These are phyloP conservation scores for Pissodes strobi DNA, from an alignment of 1,140 invertebrate genomes.

Conservation along the genomic window DNA sequence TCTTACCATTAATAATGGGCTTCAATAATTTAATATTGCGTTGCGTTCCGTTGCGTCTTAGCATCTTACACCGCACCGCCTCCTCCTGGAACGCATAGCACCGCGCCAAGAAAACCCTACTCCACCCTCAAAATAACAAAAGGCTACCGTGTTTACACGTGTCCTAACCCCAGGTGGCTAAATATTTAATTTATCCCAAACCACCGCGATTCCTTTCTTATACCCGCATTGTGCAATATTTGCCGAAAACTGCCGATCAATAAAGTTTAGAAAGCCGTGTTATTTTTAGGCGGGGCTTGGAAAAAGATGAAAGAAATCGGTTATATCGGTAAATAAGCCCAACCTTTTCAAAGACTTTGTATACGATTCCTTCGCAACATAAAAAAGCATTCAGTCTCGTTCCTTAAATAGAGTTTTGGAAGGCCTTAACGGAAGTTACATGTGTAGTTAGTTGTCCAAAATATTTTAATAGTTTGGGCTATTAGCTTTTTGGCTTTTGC, in stretches of 20 bases:
- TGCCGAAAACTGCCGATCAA: conserved; percentile 10
- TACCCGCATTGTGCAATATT: conserved; percentile 14
- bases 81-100: too few relatives aligned
- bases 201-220: conserved; percentile 8
- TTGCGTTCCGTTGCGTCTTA: too few relatives aligned
- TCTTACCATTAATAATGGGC: too few relatives aligned
- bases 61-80: too few relatives aligned
- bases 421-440: not conserved
- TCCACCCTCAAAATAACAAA: conserved; percentile 4
- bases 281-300: conserved; percentile 12
- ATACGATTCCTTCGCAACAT: not conserved
- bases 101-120: too few relatives aligned
- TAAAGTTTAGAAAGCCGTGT: conserved; percentile 23
- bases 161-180: conserved; percentile 29
- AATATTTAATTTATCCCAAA: conserved; percentile 28
- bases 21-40: too few relatives aligned
- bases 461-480: too few relatives aligned
- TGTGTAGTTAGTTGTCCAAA: too few relatives aligned
- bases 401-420: not conserved
- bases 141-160: conserved; percentile 33
- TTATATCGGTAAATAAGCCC: not conserved
- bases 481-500: too few relatives aligned
- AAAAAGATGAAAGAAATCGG: conserved; percentile 6
- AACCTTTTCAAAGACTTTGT: not conserved
- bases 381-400: not conserved